These are phyloP conservation scores for Promerops cafer DNA, from an alignment of 2,113 vertebrate genomes.

Conservation along the genomic window DNA sequence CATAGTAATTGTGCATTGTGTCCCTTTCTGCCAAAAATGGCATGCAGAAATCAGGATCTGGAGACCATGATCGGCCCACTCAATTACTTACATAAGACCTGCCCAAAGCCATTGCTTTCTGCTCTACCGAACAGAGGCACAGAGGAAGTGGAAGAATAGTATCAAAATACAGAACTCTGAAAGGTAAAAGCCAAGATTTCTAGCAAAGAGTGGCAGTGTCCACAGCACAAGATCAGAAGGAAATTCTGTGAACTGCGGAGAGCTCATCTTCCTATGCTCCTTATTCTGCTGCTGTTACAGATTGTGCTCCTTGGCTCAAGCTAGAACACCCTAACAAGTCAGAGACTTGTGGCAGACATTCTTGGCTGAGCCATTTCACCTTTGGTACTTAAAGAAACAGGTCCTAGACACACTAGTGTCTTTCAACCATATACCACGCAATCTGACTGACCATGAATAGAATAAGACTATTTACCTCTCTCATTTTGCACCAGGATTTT, in stretches of 20 bases:
- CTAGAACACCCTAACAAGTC: neutral
- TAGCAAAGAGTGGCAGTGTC: neutral
- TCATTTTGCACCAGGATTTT: neutral
- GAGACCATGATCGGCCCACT: neutral
- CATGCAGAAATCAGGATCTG: neutral
- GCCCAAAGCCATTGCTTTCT: neutral
- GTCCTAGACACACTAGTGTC: neutral
- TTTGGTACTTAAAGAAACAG: neutral
- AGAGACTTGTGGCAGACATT: neutral
- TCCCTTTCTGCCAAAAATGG: neutral
- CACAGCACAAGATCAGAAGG: neutral
- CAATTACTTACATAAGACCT: neutral
- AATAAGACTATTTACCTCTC: neutral
- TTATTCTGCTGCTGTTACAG: neutral
- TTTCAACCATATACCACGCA: neutral
- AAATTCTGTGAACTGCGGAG: neutral
- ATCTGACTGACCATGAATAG: neutral
- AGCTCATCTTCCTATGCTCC: neutral
- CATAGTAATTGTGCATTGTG: neutral
- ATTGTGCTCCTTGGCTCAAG: neutral
- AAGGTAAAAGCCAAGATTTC: neutral
- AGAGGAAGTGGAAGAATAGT: neutral
- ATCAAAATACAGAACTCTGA: neutral
- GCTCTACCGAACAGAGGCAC: neutral
- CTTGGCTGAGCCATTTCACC: neutral